Evolutionary conservation across 92 coral and sea anemone genomes (phyloP).

Genomic region (Hydrozoanthus gracilis): DNA sequence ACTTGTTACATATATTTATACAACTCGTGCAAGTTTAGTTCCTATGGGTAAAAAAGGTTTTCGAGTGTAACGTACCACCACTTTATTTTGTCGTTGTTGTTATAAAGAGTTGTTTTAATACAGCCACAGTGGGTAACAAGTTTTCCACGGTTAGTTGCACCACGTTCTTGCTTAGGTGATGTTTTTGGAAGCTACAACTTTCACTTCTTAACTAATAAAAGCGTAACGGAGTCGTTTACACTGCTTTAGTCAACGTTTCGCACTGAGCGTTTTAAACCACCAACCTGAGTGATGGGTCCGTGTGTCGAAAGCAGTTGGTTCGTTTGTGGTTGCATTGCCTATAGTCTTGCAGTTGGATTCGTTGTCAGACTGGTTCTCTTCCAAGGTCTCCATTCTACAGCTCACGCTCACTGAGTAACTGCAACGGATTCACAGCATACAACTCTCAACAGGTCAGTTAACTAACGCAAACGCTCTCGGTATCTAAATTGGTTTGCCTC

Average conservation of each 20-base stretch:
- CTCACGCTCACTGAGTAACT: conserved; percentile 30
- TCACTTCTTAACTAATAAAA: background rate
- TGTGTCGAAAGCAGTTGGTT: conserved; percentile 6
- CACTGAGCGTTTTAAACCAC: background rate
- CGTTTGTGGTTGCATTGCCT: conserved; percentile 30
- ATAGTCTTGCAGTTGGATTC: conserved; percentile 4
- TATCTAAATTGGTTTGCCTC: no score
- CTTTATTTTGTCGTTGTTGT: no score
- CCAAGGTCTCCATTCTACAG: background rate
- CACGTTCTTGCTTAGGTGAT: background rate
- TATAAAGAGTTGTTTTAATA: background rate
- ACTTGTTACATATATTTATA: no score
- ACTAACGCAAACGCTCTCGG: background rate
- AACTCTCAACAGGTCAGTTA: background rate
- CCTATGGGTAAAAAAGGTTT: no score
- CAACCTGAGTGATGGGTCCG: conserved; percentile 15
- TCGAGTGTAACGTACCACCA: no score
- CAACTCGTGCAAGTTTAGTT: no score
- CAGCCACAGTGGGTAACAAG: background rate
- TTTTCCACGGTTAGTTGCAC: background rate
- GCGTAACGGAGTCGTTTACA: background rate
- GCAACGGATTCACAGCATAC: background rate
- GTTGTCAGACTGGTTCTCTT: background rate
- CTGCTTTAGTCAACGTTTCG: no score
- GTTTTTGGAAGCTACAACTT: no score